phyloP scores from a whole-genome alignment of 35 echinoderm and acorn worm species.

The Anneissia japonica region DNA sequence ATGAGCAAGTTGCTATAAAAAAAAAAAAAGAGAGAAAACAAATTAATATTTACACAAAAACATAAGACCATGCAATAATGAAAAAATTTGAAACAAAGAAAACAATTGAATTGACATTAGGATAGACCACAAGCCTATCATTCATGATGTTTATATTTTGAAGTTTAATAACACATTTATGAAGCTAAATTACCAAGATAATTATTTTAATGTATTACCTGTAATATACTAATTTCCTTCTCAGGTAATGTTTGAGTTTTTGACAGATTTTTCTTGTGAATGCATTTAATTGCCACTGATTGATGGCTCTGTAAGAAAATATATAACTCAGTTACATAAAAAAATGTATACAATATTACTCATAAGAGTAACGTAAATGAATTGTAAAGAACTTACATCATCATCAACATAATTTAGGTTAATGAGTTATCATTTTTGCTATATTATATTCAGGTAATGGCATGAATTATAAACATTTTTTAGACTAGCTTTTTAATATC shows the following conservation, averaged over 20 bases:
- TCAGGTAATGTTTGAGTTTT: constrained; percentile 93
- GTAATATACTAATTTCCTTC: constrained; percentile 95
- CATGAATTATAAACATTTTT: too few relatives aligned
- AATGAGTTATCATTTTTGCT: too few relatives aligned
- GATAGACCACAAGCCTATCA: background rate
- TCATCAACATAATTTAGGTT: too few relatives aligned
- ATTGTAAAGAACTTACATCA: too few relatives aligned
- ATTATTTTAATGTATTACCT: constrained; percentile 38
- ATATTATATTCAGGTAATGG: too few relatives aligned
- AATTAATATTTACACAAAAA: background rate
- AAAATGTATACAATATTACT: too few relatives aligned
- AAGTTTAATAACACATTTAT: background rate
- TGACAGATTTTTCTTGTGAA: constrained; percentile 91
- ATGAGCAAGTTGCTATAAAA: constrained; percentile 80
- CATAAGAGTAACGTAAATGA: too few relatives aligned
- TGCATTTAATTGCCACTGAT: constrained; percentile 85
- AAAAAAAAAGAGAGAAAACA: background rate
- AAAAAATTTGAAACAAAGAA: background rate
- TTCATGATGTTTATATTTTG: background rate
- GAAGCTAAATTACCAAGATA: background rate
- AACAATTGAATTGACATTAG: background rate
- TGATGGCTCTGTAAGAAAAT: constrained; percentile 65
- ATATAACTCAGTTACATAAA: too few relatives aligned
- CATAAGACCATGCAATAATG: background rate
- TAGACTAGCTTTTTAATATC: too few relatives aligned